These are phyloP conservation scores for Callinectes sapidus DNA, from an alignment of 2,888 invertebrate species.

Conservation along the genomic window DNA sequence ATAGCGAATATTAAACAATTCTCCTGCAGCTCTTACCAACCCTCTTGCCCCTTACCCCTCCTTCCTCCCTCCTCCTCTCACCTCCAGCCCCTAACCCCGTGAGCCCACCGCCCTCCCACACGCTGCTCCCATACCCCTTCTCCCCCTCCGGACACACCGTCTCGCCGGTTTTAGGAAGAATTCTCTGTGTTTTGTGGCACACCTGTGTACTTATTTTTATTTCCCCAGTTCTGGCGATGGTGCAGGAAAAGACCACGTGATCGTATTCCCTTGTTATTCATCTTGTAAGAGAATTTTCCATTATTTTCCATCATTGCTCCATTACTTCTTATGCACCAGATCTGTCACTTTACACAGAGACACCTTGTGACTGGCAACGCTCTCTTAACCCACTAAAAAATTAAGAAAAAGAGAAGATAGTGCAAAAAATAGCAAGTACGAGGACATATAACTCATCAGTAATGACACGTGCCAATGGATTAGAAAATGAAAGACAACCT, in stretches of 20 bases:
- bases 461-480: slow-evolving; percentile 35
- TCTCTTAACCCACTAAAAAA: slow-evolving; percentile 16
- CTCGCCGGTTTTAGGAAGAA: slow-evolving; percentile 14
- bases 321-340: background rate
- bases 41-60: background rate
- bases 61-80: background rate
- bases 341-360: background rate
- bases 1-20: slow-evolving; percentile 59
- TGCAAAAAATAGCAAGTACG: slow-evolving; percentile 7
- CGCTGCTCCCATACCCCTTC: background rate
- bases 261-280: background rate
- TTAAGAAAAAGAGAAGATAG: background rate
- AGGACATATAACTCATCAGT: background rate
- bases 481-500: background rate
- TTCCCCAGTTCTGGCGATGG: background rate
- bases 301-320: background rate
- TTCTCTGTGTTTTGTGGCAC: slow-evolving; percentile 1
- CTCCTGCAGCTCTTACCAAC: slow-evolving; percentile 33
- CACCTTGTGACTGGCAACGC: background rate
- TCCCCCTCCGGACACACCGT: slow-evolving; percentile 11
- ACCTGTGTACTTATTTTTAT: slow-evolving; percentile 31
- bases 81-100: background rate
- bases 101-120: background rate
- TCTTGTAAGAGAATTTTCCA: background rate
- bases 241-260: background rate